Conservation (phyloP, 2,113 vertebrate genomes). For the Lepisosteus osseus region DNA sequence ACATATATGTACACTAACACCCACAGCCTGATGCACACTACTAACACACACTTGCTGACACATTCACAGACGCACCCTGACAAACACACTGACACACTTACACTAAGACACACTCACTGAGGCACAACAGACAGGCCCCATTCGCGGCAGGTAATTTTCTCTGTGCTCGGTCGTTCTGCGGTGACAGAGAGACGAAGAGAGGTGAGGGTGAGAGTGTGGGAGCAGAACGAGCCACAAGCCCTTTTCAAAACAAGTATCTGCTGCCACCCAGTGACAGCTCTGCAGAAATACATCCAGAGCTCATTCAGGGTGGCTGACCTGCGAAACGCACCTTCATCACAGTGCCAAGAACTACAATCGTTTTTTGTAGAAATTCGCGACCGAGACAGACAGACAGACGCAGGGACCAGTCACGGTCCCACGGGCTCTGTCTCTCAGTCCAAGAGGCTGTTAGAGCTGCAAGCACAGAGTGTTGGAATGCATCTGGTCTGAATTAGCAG, state of each 20-base stretch:
- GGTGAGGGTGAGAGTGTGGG: too few species aligned
- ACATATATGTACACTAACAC: background rate
- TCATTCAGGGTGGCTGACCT: too few species aligned
- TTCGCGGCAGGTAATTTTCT: background rate
- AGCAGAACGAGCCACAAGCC: too few species aligned
- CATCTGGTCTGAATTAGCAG: constrained; percentile 82
- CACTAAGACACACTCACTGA: background rate
- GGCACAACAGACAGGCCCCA: background rate
- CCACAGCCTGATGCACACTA: too few species aligned
- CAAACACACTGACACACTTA: background rate
- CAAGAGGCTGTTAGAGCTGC: background rate
- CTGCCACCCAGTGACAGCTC: constrained; percentile 54
- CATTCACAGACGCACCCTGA: background rate
- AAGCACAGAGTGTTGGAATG: constrained; percentile 13
- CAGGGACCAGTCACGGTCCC: background rate
- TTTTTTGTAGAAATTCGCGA: background rate
- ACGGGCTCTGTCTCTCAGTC: background rate
- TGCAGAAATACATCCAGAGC: background rate
- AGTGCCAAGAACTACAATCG: background rate
- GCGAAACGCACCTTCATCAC: background rate
- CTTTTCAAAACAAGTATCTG: constrained; percentile 31
- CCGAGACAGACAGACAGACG: background rate
- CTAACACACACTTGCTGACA: background rate
- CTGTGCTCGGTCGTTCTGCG: too few species aligned
- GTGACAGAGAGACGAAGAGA: too few species aligned